Conservation (phyloP, 2,113 vertebrate species). For the Pelusios castaneus region DNA sequence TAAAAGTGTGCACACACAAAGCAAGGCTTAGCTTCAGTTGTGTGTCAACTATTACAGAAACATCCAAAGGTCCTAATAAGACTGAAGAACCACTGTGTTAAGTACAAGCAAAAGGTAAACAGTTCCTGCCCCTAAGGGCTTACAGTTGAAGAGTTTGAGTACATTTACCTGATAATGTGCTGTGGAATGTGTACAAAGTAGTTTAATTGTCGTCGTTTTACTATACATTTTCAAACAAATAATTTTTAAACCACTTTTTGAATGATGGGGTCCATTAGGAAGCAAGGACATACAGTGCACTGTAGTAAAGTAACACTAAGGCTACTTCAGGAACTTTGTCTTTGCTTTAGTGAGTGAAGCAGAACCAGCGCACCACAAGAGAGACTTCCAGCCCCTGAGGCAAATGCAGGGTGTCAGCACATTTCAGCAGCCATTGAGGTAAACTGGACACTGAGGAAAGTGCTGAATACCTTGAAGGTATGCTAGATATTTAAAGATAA, state of each 20-base stretch:
- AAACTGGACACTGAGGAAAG: background rate
- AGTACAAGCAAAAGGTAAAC: background rate
- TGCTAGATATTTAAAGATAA: background rate
- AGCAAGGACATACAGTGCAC: background rate
- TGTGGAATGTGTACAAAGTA: background rate
- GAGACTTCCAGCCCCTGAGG: background rate
- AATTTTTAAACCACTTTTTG: background rate
- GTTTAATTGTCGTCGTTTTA: background rate
- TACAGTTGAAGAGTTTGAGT: background rate
- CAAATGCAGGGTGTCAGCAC: background rate
- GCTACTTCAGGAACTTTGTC: background rate
- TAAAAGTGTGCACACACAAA: background rate
- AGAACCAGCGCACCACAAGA: background rate
- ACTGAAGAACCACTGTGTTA: background rate
- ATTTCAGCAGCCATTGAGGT: background rate
- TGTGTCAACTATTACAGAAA: conserved; percentile 1
- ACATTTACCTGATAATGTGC: background rate
- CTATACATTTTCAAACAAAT: background rate
- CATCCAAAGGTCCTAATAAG: background rate
- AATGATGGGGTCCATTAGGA: background rate
- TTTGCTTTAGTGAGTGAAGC: no score
- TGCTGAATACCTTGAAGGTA: background rate
- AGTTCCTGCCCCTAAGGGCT: background rate
- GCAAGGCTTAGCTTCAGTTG: background rate
- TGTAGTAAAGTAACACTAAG: background rate